These are phyloP conservation scores for Latrodectus elegans DNA, from an alignment of 2,888 invertebrate genomes.

Conservation along the genomic window DNA sequence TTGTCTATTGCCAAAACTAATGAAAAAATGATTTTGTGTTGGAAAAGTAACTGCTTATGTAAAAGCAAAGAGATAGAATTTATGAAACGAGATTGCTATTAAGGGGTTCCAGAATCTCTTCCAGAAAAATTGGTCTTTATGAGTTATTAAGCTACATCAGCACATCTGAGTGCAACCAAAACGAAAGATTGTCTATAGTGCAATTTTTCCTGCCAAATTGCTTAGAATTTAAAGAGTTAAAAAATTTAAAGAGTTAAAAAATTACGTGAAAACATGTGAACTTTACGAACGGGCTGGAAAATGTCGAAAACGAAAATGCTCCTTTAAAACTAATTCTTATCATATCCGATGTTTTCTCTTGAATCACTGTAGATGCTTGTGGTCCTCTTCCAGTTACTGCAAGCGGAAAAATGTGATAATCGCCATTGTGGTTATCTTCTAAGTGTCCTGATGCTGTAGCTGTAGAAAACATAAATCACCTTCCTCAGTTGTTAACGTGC, in stretches of 20 bases:
- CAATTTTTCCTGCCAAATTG: slow-evolving; percentile 27
- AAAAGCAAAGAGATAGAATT: no score
- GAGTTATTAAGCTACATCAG: no score
- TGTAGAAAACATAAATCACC: background rate
- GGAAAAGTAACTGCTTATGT: no score
- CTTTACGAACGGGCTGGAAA: slow-evolving; percentile 18
- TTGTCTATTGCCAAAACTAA: no score
- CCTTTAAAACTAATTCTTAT: slow-evolving; percentile 20
- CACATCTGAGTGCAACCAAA: background rate
- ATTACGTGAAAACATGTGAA: slow-evolving; percentile 14
- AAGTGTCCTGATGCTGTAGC: no score
- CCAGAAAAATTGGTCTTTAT: no score
- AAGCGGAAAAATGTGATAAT: slow-evolving; percentile 7
- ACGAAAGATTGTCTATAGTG: slow-evolving; percentile 17
- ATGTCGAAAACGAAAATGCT: background rate
- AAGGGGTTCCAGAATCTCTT: no score
- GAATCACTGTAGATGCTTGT: slow-evolving; percentile 31
- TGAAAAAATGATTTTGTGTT: no score
- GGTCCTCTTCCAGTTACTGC: background rate
- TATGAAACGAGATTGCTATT: no score
- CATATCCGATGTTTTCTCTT: slow-evolving; percentile 19
- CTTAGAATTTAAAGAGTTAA: slow-evolving; percentile 8
- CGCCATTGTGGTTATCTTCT: slow-evolving; percentile 14
- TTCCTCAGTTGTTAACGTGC: background rate
- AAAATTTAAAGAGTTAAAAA: slow-evolving; percentile 18